phyloP scores from a whole-genome alignment of 2,113 vertebrate genomes.

The Ptilorrhoa leucosticta region DNA sequence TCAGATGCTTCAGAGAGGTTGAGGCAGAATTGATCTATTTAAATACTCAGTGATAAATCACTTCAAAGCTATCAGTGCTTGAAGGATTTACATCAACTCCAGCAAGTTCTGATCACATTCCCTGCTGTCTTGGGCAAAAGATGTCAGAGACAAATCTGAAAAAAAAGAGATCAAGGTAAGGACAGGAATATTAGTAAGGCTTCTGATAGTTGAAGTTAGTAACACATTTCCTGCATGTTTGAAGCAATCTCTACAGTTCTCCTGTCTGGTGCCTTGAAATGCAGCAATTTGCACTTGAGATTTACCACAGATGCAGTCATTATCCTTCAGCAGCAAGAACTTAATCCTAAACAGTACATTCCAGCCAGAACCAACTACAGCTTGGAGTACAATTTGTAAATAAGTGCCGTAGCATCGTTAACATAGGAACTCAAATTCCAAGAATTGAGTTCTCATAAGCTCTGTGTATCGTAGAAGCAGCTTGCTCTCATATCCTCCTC shows the following conservation, averaged over 20 bases:
- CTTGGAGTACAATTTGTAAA: neutral
- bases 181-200: neutral
- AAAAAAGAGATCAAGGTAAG: conserved; percentile 17
- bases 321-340: neutral
- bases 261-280: neutral
- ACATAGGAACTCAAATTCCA: neutral
- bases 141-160: conserved; percentile 29
- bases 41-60: neutral
- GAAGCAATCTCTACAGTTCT: neutral
- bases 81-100: conserved; percentile 12
- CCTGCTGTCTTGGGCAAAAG: conserved; percentile 7
- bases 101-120: neutral
- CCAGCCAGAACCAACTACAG: neutral
- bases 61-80: conserved; percentile 21
- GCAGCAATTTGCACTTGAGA: neutral
- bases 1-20: neutral
- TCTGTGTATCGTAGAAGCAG: neutral
- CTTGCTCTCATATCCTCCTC: neutral
- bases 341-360: neutral
- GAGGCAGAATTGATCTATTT: neutral
- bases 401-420: neutral
- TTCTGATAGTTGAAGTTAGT: neutral
- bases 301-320: neutral
- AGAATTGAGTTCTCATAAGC: neutral
- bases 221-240: neutral